phyloP scores from a whole-genome alignment of 2,113 vertebrate genomes.

The Echinops telfairi region DNA sequence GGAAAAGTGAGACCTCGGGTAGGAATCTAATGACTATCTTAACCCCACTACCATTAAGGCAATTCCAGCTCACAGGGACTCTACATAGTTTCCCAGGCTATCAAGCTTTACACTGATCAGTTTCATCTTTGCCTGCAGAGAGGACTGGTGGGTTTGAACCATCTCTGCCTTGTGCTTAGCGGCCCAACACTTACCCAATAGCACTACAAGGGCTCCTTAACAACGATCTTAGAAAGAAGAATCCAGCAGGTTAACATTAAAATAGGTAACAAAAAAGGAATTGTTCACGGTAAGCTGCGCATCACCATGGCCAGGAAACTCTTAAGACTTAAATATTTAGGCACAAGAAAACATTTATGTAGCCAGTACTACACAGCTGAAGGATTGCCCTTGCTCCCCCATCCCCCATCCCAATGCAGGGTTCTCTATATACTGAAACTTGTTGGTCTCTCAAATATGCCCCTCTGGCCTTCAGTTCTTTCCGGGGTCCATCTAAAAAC shows the following conservation, averaged over 20 bases:
- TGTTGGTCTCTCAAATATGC: not conserved
- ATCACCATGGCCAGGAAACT: not conserved
- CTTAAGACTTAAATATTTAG: not conserved
- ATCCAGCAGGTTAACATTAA: not conserved
- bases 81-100: too few species aligned
- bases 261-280: not conserved
- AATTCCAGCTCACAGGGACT: too few species aligned
- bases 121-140: too few species aligned
- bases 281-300: not conserved
- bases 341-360: not conserved
- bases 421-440: not conserved
- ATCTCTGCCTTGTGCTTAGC: too few species aligned
- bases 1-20: not conserved
- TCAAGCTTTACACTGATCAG: too few species aligned
- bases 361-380: not conserved
- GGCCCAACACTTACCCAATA: too few species aligned
- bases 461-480: slow-evolving; percentile 3
- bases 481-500: not conserved
- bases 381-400: not conserved
- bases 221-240: not conserved
- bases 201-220: too few species aligned
- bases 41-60: too few species aligned
- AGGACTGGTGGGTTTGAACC: too few species aligned
- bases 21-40: not conserved
- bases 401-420: not conserved